Evolutionary conservation across 2,113 vertebrate species (phyloP), one percentile per base, ranked within the genome.

Genomic region (Anthoscopus minutus): DNA sequence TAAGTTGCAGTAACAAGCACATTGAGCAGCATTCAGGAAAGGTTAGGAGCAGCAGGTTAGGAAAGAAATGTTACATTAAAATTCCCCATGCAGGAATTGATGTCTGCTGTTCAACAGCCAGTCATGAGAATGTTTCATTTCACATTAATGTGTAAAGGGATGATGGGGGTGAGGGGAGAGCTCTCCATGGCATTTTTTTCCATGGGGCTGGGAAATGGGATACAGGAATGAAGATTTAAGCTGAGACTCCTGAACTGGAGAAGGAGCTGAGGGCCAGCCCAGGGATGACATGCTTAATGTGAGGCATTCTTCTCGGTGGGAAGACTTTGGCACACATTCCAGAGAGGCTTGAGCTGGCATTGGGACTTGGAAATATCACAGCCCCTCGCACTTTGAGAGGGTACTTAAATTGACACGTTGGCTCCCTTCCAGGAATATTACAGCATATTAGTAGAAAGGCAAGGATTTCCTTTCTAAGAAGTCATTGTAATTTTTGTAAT

Each of bases 281-380:
- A 61, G 72, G 76, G 87, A 86, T 81, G 85, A 90, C 67, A 96
- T 2, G 53, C 94, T 93, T 96, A 92, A 95, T 93, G 87, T 2
- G 6, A 92, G 69, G 88, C 91, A 95, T 97, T 97, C 84, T 92
- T 96, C 94, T 91, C 0, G 3, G 65, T 95, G 87, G 94, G 91
- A 91, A 95, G 91, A 61, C 86, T 96, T 94, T 94, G 91, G 96
- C 93, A 94, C 66, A 91, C 73, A 85, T 95, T 95, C 82, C 94
- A 87, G 71, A 86, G 87, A 62, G 80, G 73, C 69, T 96, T 0
- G 47, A 67, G 81, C 94, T 95, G 89, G 81, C 38, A 38, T 22
- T 71, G 82, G 27, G 70, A 70, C 80, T 97, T 95, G 73, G 70
- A 89, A 94, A 94, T 88, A 87, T 57, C 70, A 73, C 76, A 95